Base-by-base conservation (phyloP, 1,140 invertebrate genomes). In the Scylla paramamosain region DNA sequence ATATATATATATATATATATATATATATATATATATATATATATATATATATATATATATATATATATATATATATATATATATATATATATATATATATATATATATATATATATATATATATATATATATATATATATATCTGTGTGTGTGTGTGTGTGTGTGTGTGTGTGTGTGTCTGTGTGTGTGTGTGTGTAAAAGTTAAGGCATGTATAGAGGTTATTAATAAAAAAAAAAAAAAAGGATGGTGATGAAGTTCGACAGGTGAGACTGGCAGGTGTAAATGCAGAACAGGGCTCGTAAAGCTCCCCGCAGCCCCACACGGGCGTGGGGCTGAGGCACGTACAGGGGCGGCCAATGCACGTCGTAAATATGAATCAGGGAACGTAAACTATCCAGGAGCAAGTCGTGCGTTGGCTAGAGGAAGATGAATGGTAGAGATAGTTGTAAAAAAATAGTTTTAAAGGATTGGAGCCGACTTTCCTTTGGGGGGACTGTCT, bases 311-410 rank as follows among this genome's bases (percentile, higher is more conserved):
- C 20, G 6, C 67, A n/a, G 20, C 86, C 14, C 25, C 16, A 20
- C 91, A 83, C 29, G 28, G n/a, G 82, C 39, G 32, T 14, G 67
- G 45, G 14, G 28, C 10, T 25, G 83, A 25, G 25, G 46, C 92
- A 88, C 46, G 52, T 86, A 93, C 46, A 48, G n/a, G 77, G 59
- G 84, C 32, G 84, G 52, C 46, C 92, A 86, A 93, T 93, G 83
- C 46, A 86, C 39, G 46, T 52, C 92, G 92, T 93, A 93, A 93
- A 93, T 93, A 93, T 88, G 92, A 93, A 93, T 87, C 83, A 88
- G 39, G 46, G 32, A 52, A 46, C 83, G 59, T 93, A 93, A 52
- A 67, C n/a, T 31, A 46, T 82, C 39, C 82, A 6, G 90, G 29
- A 91, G 52, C 59, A 20, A 77, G 90, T 31, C 59, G 90, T 77